These are phyloP conservation scores for Orchestia grillus DNA, from an alignment of 1,140 invertebrate species.

Conservation along the genomic window DNA sequence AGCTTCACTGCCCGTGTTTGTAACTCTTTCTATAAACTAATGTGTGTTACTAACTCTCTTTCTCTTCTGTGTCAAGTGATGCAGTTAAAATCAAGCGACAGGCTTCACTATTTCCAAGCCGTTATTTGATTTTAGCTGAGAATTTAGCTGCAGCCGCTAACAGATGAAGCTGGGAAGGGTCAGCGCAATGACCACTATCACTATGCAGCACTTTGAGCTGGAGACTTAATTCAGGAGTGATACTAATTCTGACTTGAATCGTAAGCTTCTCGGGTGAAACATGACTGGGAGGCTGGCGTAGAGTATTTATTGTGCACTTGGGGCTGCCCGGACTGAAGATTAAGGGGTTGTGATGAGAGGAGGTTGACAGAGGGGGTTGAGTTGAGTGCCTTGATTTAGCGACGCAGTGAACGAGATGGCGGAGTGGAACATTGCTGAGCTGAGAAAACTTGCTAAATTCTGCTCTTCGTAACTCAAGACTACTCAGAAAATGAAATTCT, in stretches of 20 bases:
- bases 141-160: neutral
- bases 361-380: neutral
- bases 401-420: too few relatives aligned
- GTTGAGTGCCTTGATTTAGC: neutral
- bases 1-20: neutral
- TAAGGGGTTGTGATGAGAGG: neutral
- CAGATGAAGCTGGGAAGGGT: neutral
- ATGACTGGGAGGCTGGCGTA: neutral
- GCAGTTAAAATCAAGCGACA: conserved; percentile 35
- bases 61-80: conserved; percentile 13
- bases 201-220: neutral
- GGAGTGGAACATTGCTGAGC: too few relatives aligned
- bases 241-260: neutral
- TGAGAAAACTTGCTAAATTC: too few relatives aligned
- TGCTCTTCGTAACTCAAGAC: too few relatives aligned
- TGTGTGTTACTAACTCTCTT: conserved; percentile 34
- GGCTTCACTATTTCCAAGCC: neutral
- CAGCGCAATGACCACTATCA: conserved; percentile 54
- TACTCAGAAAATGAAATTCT: too few relatives aligned
- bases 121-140: conserved; percentile 20
- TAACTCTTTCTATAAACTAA: neutral
- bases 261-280: neutral
- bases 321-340: neutral
- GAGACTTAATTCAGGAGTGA: neutral
- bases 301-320: neutral